phyloP scores from a whole-genome alignment of 2,888 invertebrate genomes.

The Rhingia campestris region DNA sequence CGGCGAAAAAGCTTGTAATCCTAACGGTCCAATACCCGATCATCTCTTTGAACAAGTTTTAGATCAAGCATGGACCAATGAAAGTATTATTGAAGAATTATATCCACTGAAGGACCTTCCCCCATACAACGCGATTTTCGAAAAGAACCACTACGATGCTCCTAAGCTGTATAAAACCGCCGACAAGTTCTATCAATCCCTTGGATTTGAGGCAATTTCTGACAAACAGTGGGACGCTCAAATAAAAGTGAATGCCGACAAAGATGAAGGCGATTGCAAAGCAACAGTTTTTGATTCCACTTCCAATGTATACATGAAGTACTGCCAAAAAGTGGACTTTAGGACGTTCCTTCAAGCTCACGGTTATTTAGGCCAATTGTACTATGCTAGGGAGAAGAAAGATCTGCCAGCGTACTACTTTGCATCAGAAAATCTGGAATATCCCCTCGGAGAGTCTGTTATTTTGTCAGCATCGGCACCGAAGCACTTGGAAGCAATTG shows the following conservation, averaged over 20 bases:
- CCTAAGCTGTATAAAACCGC: constrained; percentile 7
- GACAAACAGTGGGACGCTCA: background rate
- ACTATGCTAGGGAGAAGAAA: constrained; percentile 48
- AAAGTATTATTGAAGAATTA: too few relatives aligned
- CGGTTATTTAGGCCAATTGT: constrained; percentile 54
- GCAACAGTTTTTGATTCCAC: constrained; percentile 12
- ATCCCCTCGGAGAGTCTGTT: constrained; percentile 57
- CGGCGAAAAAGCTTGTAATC: too few relatives aligned
- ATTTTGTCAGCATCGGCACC: constrained; percentile 57
- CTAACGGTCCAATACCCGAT: too few relatives aligned
- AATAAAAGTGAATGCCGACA: background rate
- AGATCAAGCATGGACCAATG: too few relatives aligned
- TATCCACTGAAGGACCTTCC: too few relatives aligned
- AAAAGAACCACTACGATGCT: background rate
- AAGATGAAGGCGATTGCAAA: constrained; percentile 39
- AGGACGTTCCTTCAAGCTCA: constrained; percentile 68
- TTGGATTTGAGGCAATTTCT: constrained; percentile 14
- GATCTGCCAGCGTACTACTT: constrained; percentile 54
- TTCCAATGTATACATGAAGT: constrained; percentile 38
- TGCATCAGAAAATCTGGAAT: constrained; percentile 40
- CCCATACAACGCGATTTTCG: background rate
- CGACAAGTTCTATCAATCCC: constrained; percentile 40
- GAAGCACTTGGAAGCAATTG: constrained; percentile 44
- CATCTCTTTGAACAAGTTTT: too few relatives aligned
- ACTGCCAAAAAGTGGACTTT: constrained; percentile 64